Conservation (phyloP, 2,888 invertebrate species). For the Endomychus coccineus region DNA sequence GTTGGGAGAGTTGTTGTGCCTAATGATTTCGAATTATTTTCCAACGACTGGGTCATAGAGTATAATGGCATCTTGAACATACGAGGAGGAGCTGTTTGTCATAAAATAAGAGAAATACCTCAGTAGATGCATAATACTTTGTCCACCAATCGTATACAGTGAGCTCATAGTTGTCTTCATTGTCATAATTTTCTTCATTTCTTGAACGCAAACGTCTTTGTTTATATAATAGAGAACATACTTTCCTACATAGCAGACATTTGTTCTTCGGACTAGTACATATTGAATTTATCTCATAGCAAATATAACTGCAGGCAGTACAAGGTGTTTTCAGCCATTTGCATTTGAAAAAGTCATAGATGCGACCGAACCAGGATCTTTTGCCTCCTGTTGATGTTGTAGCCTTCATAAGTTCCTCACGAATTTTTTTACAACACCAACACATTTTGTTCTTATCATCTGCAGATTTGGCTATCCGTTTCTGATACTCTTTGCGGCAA, state of each 20-base stretch:
- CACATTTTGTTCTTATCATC: slow-evolving; percentile 8
- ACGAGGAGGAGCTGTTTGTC: too few relatives aligned
- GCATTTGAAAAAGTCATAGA: too few relatives aligned
- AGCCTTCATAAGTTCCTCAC: slow-evolving; percentile 8
- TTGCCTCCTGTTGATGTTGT: background rate
- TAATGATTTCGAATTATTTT: too few relatives aligned
- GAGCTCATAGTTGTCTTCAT: slow-evolving; percentile 9
- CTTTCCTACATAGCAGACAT: slow-evolving; percentile 6
- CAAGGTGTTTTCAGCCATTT: too few relatives aligned
- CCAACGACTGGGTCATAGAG: too few relatives aligned
- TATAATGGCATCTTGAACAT: too few relatives aligned
- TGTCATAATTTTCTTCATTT: background rate
- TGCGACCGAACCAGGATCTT: slow-evolving; percentile 4
- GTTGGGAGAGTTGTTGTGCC: too few relatives aligned
- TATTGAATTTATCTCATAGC: slow-evolving; percentile 3
- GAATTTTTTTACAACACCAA: slow-evolving; percentile 8
- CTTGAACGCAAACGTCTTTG: too few relatives aligned
- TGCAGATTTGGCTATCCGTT: background rate
- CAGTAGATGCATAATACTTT: slow-evolving; percentile 46
- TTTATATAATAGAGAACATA: slow-evolving; percentile 3
- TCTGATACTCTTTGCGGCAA: slow-evolving; percentile 7
- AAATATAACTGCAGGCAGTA: slow-evolving; percentile 5
- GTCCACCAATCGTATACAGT: slow-evolving; percentile 50
- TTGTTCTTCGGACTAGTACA: background rate
- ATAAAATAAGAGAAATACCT: too few relatives aligned